Evolutionary conservation across 2,797 vertebrate species (phyloP).

Genomic region (Crenuchus spilurus): DNA sequence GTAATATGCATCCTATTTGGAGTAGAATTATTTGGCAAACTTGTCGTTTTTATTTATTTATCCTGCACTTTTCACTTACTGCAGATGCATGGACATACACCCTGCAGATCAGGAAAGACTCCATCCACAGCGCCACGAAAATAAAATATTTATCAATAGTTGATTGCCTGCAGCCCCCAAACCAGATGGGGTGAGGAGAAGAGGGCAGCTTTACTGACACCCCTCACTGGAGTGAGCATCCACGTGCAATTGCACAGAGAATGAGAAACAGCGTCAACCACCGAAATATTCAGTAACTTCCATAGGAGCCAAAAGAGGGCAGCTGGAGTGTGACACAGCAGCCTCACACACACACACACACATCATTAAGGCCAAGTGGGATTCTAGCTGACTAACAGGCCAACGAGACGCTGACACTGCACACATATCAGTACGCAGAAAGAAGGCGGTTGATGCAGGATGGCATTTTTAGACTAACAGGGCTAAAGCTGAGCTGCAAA

Average conservation of each 20-base stretch:
- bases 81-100: background rate
- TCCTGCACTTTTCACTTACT: background rate
- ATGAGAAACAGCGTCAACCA: conserved; percentile 19
- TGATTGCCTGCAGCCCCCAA: conserved; percentile 30
- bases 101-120: background rate
- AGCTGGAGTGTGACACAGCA: conserved; percentile 34
- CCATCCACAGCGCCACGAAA: conserved; percentile 13
- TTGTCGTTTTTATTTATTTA: background rate
- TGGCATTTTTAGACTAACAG: conserved; percentile 27
- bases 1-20: too few relatives aligned
- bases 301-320: conserved; percentile 2
- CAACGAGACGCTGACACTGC: conserved; percentile 44
- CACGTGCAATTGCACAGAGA: background rate
- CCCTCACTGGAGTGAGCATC: conserved; percentile 20
- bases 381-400: conserved; percentile 34
- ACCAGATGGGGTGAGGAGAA: conserved; percentile 34
- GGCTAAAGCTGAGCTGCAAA: conserved; percentile 26
- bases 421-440: conserved; percentile 36
- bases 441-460: conserved; percentile 14
- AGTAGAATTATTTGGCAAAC: background rate
- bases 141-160: conserved; percentile 48
- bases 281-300: conserved; percentile 37
- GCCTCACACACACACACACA: conserved; percentile 11
- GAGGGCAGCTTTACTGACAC: conserved; percentile 27
- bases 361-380: conserved; percentile 43